phyloP scores from a whole-genome alignment of 2,113 vertebrate genomes.

The Furnarius figulus region DNA sequence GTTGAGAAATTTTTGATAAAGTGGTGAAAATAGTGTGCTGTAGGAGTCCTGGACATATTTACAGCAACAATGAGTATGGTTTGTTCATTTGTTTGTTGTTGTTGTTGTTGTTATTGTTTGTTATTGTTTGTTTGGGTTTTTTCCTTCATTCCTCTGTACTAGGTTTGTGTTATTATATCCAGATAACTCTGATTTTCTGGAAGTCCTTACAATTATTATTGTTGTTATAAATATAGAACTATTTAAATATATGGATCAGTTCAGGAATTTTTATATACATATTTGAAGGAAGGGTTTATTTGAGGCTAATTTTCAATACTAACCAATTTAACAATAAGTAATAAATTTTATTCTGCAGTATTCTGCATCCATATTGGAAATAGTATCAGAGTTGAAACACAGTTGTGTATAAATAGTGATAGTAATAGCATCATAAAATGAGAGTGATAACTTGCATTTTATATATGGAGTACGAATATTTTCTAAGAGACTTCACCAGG shows the following conservation, averaged over 20 bases:
- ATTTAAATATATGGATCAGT: neutral
- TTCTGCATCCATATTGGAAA: neutral
- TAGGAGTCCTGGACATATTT: neutral
- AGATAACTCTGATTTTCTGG: neutral
- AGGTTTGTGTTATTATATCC: neutral
- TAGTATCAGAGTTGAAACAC: neutral
- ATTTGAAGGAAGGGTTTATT: neutral
- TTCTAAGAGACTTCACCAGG: neutral
- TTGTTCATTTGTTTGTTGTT: too few species aligned
- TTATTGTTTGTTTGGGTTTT: too few species aligned
- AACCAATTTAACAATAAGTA: neutral
- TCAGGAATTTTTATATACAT: neutral
- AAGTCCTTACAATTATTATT: neutral
- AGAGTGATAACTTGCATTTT: neutral
- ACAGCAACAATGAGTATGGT: neutral
- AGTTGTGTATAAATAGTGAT: neutral
- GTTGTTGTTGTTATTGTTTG: too few species aligned
- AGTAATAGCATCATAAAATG: neutral
- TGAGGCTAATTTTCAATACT: neutral
- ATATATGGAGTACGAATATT: neutral
- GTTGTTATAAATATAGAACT: neutral
- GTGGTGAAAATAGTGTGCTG: fast-evolving
- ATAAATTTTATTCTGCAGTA: neutral
- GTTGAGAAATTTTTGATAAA: neutral
- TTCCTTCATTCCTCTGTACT: neutral